Conservation (phyloP, 2,888 invertebrate species). For the Ichneumoninae sp. region DNA sequence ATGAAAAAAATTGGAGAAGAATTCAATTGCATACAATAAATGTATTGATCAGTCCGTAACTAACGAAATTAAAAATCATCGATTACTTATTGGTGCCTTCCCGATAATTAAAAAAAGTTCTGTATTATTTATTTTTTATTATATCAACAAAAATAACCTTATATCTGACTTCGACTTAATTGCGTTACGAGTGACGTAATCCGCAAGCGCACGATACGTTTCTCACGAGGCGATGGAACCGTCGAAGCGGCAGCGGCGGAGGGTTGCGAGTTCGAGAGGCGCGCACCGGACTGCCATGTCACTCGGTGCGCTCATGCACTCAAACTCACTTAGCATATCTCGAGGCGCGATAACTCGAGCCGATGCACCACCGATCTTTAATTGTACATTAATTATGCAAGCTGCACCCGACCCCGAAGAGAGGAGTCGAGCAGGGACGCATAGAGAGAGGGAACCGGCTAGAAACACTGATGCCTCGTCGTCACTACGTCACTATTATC, state of each 20-base stretch:
- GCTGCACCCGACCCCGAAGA: neutral
- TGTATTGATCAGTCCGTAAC: neutral
- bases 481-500: constrained; percentile 54
- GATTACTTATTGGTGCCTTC: too few species aligned
- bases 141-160: neutral
- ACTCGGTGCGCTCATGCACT: constrained; percentile 46
- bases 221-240: neutral
- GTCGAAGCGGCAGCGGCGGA: neutral
- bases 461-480: constrained; percentile 28
- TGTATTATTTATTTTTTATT: neutral
- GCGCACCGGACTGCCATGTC: constrained; percentile 1
- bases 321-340: constrained; percentile 76
- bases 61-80: too few species aligned
- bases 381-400: constrained; percentile 79
- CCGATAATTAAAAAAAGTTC: neutral
- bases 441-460: neutral
- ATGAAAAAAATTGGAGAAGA: neutral
- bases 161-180: neutral
- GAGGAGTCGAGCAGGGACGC: constrained; percentile 3
- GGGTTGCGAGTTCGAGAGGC: constrained; percentile 22
- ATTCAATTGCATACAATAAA: neutral
- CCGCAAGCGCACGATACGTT: neutral
- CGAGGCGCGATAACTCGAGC: constrained; percentile 73
- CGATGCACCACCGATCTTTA: constrained; percentile 77
- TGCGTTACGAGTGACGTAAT: constrained; percentile 7